phyloP scores from a whole-genome alignment of 2,113 vertebrate genomes.

The Terrapene triunguis region DNA sequence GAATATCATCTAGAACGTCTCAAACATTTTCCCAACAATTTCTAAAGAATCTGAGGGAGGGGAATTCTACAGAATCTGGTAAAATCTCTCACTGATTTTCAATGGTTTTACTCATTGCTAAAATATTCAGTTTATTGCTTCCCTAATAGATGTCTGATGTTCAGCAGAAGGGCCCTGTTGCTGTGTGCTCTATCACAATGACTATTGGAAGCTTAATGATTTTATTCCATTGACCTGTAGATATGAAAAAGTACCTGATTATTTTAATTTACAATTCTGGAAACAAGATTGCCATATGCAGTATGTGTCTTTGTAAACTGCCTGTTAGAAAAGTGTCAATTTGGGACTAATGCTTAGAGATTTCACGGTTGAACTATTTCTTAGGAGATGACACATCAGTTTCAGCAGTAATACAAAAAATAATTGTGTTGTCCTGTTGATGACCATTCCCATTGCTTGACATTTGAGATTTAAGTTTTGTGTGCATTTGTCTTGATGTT shows the following conservation, averaged over 20 bases:
- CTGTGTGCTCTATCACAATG: background rate
- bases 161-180: background rate
- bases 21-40: background rate
- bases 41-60: background rate
- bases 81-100: background rate
- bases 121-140: background rate
- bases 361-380: background rate
- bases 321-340: background rate
- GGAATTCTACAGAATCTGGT: background rate
- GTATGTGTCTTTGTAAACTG: background rate
- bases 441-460: background rate
- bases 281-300: background rate
- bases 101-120: background rate
- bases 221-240: background rate
- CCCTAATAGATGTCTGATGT: background rate
- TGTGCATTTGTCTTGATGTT: background rate
- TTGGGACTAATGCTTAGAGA: background rate
- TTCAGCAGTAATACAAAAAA: background rate
- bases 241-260: background rate
- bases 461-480: background rate
- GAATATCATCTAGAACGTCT: background rate
- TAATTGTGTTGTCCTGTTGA: background rate
- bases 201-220: background rate
- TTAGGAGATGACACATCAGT: background rate
- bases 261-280: background rate